phyloP scores from a whole-genome alignment of 30 jellyfish, hydroid and myxozoan genomes.

The Nemopilema nomurai region DNA sequence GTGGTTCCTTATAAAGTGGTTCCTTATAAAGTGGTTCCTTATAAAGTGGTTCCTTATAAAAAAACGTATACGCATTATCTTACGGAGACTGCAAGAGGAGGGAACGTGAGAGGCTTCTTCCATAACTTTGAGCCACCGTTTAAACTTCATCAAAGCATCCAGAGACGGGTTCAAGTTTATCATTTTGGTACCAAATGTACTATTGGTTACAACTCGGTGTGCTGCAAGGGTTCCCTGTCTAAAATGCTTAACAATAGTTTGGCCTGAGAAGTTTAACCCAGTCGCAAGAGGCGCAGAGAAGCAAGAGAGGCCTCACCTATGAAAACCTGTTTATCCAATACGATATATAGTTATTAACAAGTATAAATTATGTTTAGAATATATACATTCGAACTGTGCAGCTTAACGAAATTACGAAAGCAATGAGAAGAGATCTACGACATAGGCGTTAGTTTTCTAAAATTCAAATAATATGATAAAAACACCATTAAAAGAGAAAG shows the following conservation, averaged over 20 bases:
- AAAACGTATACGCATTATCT: no score
- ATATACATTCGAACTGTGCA: constrained; percentile 35
- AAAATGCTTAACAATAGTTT: not conserved
- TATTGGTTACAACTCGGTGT: no score
- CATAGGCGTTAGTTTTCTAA: constrained; percentile 21
- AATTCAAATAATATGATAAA: constrained; percentile 39
- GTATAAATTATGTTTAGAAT: constrained; percentile 25
- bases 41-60: no score
- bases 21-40: no score
- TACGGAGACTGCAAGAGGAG: no score
- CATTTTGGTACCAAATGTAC: no score
- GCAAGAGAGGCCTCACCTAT: not conserved
- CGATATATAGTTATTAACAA: constrained; percentile 26
- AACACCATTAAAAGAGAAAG: constrained; percentile 42
- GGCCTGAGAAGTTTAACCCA: not conserved
- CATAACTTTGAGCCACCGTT: no score
- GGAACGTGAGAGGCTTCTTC: no score
- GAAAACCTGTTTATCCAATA: constrained; percentile 29
- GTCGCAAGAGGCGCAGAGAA: not conserved
- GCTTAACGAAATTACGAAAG: constrained; percentile 21
- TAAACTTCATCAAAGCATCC: no score
- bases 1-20: no score
- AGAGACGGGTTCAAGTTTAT: no score
- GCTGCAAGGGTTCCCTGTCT: no score
- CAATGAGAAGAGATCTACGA: constrained; percentile 22